Conservation (phyloP, 2,888 invertebrate species). For the Philonicus albiceps region DNA sequence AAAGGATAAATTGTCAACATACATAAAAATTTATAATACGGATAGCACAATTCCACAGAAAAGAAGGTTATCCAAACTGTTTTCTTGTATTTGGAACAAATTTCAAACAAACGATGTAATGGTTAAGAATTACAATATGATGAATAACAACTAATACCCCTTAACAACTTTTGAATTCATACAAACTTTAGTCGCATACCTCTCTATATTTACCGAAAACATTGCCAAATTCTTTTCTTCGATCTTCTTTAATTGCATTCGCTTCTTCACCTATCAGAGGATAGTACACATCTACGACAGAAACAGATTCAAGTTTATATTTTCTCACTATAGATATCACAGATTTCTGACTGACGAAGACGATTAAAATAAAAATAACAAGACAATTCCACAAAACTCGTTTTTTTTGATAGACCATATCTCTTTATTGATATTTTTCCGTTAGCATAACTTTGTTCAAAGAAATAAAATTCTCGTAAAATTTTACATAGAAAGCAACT, state of each 20-base stretch:
- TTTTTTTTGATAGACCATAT: not conserved
- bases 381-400: not conserved
- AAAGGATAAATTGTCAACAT: too few relatives aligned
- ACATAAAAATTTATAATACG: too few relatives aligned
- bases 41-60: too few relatives aligned
- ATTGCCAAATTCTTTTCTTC: not conserved
- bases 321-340: conserved; percentile 1
- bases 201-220: not conserved
- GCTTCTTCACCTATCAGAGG: not conserved
- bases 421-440: not conserved
- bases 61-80: too few relatives aligned
- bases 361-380: not conserved
- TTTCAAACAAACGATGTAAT: not conserved
- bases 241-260: not conserved
- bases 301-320: conserved; percentile 6
- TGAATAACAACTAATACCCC: not conserved
- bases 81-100: not conserved
- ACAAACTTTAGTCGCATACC: not conserved
- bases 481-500: not conserved
- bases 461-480: not conserved
- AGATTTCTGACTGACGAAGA: not conserved
- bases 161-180: not conserved
- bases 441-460: not conserved
- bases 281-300: conserved; percentile 5
- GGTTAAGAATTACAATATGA: not conserved